Conservation (phyloP, 1,140 invertebrate genomes). For the Propsilocerus akamusi region DNA sequence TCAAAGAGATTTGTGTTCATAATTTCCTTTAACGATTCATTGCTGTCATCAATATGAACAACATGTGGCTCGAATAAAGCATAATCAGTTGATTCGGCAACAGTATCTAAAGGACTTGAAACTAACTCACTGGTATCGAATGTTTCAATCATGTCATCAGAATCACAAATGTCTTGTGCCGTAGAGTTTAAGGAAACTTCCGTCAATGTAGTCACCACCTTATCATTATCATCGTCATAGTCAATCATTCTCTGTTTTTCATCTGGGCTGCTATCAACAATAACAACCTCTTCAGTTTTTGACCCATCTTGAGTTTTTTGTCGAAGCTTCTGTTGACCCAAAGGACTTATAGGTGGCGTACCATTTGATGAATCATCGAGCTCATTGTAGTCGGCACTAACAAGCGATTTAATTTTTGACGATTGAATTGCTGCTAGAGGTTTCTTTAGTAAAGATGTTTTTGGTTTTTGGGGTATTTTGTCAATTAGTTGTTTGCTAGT, state of each 20-base stretch:
- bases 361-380: slow-evolving; percentile 38
- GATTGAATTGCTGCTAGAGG: slow-evolving; percentile 18
- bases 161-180: slow-evolving; percentile 26
- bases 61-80: slow-evolving; percentile 38
- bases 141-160: slow-evolving; percentile 37
- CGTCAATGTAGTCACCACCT: slow-evolving; percentile 30
- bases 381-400: slow-evolving; percentile 40
- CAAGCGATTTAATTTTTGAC: slow-evolving; percentile 33
- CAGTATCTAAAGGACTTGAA: slow-evolving; percentile 33
- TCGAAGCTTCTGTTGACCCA: slow-evolving; percentile 11
- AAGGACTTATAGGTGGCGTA: slow-evolving; percentile 32
- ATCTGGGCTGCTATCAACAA: slow-evolving; percentile 20
- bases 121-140: slow-evolving; percentile 31
- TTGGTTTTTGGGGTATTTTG: neutral
- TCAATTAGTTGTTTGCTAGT: slow-evolving; percentile 7
- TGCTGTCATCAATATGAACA: slow-evolving; percentile 34
- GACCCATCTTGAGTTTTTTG: slow-evolving; percentile 12
- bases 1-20: neutral
- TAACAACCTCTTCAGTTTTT: slow-evolving; percentile 15
- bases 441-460: neutral
- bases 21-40: slow-evolving; percentile 33
- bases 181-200: slow-evolving; percentile 37
- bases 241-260: slow-evolving; percentile 29
- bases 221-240: slow-evolving; percentile 37
- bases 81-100: slow-evolving; percentile 36